Conservation (phyloP, 2,113 vertebrate genomes). For the Hassar affinis region DNA sequence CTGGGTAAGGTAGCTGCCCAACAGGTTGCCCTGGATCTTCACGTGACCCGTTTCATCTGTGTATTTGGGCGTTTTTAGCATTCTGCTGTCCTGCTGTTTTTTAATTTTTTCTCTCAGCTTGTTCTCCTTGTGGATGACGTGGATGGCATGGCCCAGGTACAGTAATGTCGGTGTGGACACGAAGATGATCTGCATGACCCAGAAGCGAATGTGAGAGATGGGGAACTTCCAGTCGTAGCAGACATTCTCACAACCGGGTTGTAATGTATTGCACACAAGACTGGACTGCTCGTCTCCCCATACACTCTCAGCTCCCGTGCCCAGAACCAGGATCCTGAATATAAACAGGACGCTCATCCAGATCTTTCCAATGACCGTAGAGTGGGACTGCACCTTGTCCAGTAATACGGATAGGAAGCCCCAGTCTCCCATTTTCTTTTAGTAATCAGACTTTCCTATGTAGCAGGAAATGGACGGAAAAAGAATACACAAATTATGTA, state of each 20-base stretch:
- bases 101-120: slow-evolving; percentile 74
- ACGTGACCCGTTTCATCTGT: slow-evolving; percentile 76
- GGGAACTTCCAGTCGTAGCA: slow-evolving; percentile 80
- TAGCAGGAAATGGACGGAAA: neutral
- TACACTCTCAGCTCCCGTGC: slow-evolving; percentile 74
- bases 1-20: slow-evolving; percentile 74
- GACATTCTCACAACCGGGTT: slow-evolving; percentile 81
- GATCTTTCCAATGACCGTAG: slow-evolving; percentile 78
- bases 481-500: neutral
- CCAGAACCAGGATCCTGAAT: slow-evolving; percentile 79
- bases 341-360: slow-evolving; percentile 82
- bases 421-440: slow-evolving; percentile 76
- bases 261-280: slow-evolving; percentile 77
- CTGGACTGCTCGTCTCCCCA: slow-evolving; percentile 81
- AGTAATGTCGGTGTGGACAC: slow-evolving; percentile 91
- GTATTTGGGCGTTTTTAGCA: slow-evolving; percentile 66
- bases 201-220: slow-evolving; percentile 82
- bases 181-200: slow-evolving; percentile 96
- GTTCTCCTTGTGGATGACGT: slow-evolving; percentile 84
- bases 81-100: slow-evolving; percentile 39
- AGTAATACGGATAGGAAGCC: slow-evolving; percentile 72
- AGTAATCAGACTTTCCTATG: slow-evolving; percentile 12
- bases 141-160: slow-evolving; percentile 89
- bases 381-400: slow-evolving; percentile 78
- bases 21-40: slow-evolving; percentile 72